Conservation (phyloP, 2,113 vertebrate species). For the Corythoichthys haematopterus region DNA sequence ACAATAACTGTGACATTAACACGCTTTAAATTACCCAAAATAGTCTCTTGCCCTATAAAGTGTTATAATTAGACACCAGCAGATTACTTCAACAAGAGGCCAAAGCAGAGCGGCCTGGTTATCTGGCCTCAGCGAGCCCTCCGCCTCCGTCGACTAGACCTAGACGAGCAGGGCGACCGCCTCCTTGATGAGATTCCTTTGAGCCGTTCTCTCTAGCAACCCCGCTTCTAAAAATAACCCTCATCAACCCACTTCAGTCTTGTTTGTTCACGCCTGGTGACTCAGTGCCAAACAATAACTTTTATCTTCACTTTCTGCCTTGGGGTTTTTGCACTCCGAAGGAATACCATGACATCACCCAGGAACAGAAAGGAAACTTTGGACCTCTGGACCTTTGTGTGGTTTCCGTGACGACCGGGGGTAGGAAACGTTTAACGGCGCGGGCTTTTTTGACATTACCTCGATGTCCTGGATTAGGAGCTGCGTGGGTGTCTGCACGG, state of each 20-base stretch:
- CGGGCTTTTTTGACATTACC: constrained; percentile 59
- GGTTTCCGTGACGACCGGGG: constrained; percentile 40
- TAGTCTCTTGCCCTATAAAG: too few species aligned
- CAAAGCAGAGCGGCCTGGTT: constrained; percentile 40
- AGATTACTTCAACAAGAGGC: constrained; percentile 56
- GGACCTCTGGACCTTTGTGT: constrained; percentile 37
- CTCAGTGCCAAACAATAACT: neutral
- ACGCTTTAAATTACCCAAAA: too few species aligned
- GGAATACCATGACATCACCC: constrained; percentile 39
- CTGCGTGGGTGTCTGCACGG: constrained; percentile 90
- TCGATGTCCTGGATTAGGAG: constrained; percentile 90
- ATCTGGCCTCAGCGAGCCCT: constrained; percentile 48
- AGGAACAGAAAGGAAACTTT: constrained; percentile 50
- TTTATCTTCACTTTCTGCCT: constrained; percentile 16
- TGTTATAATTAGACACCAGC: constrained; percentile 51
- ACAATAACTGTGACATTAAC: too few species aligned
- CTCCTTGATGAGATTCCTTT: constrained; percentile 55
- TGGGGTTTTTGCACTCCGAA: neutral
- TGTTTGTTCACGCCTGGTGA: constrained; percentile 11
- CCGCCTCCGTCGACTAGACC: constrained; percentile 36
- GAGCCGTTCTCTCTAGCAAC: constrained; percentile 38
- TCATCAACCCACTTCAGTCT: constrained; percentile 15
- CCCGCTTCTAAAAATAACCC: constrained; percentile 44
- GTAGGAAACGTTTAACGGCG: constrained; percentile 13
- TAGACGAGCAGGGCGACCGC: constrained; percentile 42